These are phyloP conservation scores for Anorthoa munda DNA, from an alignment of 2,888 invertebrate genomes.

Conservation along the genomic window DNA sequence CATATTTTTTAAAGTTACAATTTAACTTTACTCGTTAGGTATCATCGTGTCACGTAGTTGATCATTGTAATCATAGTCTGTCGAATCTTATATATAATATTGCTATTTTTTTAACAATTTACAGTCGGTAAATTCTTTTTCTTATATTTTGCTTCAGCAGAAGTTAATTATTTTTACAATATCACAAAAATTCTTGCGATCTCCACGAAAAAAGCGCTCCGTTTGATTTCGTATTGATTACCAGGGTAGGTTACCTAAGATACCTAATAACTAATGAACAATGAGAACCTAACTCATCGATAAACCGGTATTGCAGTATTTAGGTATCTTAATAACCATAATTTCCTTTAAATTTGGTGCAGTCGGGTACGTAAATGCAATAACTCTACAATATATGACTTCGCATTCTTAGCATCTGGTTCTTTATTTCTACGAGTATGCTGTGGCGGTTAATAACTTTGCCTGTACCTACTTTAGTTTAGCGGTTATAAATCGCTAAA, in stretches of 20 bases:
- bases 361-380: conserved; percentile 24
- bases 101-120: conserved; percentile 6
- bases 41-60: conserved; percentile 27
- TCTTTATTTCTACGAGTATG: conserved; percentile 57
- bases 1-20: conserved; percentile 14
- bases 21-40: background rate
- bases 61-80: conserved; percentile 10
- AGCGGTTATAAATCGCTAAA: conserved; percentile 60
- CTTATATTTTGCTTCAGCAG: background rate
- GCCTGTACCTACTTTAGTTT: conserved; percentile 42
- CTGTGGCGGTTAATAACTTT: conserved; percentile 48
- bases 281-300: conserved; percentile 6
- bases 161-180: conserved; percentile 38
- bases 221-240: conserved; percentile 27
- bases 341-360: conserved; percentile 33
- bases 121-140: too few species aligned
- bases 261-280: background rate
- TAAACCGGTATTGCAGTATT: conserved; percentile 13
- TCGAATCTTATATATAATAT: conserved; percentile 28
- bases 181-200: conserved; percentile 14
- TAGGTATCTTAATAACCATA: conserved; percentile 17
- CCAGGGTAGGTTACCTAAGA: background rate
- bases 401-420: conserved; percentile 51
- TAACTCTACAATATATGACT: conserved; percentile 47
- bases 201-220: conserved; percentile 15